Base-by-base conservation (phyloP, 1,140 invertebrate genomes). In the Cepaea nemoralis region DNA sequence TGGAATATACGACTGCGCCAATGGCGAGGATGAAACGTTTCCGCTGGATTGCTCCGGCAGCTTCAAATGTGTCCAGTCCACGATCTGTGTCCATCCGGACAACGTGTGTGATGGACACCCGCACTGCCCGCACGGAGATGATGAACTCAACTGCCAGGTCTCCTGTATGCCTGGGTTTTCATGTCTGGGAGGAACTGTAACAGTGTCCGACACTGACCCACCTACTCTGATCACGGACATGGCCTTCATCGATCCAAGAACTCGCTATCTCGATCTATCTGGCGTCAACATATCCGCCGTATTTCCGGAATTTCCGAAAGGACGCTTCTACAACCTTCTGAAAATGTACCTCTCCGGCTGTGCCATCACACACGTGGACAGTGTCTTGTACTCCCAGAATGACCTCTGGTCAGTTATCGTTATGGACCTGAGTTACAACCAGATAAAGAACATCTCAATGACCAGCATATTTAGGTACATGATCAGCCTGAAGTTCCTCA, bases 61-160 rank as follows among this genome's bases (percentile, higher is more conserved):
- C 55, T 77, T 77, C 59, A 33, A 77, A 63, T 77, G 75, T 24
- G 2, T n/a, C n/a, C 27, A 12, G 1, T 63, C 50, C 22, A 39
- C 45, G 8, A 27, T 77, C 3, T 66, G 75, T 33, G 33, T 77
- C 6, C 75, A 77, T 35, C 75, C 75, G 22, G 75, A 77, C 75
- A 59, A 63, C 12, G 75, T 77, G 2, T 77, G 75, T 63, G 75
- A 77, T 63, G 50, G 75, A 3, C 59, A 77, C 42, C 75, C 48
- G n/a, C 75, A 77, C 75, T 77, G 75, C 55, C 75, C 75, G n/a
- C 31, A 66, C 2, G 75, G 75, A 2, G 75, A 77, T 24, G 75
- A 77, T n/a, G 75, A 77, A 24, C 31, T 77, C 35, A 63, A 63
- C 75, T 77, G 75, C 33, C 31, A 39, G 0, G 33, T 77, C 1